Evolutionary conservation across 2,113 vertebrate genomes (phyloP), one percentile per base, ranked within the genome.

Genomic region (Telmatochromis sp.): DNA sequence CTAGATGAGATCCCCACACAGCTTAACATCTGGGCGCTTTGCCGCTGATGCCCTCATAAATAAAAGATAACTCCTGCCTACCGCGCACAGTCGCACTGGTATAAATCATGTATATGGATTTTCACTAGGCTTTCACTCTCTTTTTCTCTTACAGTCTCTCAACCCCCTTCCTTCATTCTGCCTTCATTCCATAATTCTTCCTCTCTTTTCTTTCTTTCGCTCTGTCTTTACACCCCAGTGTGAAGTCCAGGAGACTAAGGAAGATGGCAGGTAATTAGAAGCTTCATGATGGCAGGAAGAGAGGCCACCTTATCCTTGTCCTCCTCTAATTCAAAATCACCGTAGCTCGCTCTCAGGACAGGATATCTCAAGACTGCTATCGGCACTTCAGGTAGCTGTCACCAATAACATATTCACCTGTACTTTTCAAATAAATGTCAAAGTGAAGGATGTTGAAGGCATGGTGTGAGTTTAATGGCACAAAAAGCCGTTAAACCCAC

Each of bases 101-200:
- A 97, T 97, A 97, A 97, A 97, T 97, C 97, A 97, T 96, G 96
- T 94, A 96, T 96, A 97, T 97, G 95, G 96, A 96, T 96, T 96
- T 96, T 92, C 68, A 68, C 95, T 93, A 95, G 95, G 95, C 93
- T 96, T 95, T 87, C 96, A 95, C 94, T 93, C 95, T 91, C 94
- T 95, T 95, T 94, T 90, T 92, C 93, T 90, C 89, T 84, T 88
- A 80, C 84, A 90, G 87, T 93, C 89, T 86, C 91, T 85, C 91
- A 87, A 80, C 90, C 85, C 86, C 90, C 83, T 85, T 86, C 86
- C 83, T 90, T 92, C 70, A 87, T 87, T 83, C 84, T 79, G 31
- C 65, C 81, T 26, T 75, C 45, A 79, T 88, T 90, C 94, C 89
- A 93, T 94, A 93, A 75, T 83, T 93, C 92, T 81, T 80, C 85